phyloP scores from a whole-genome alignment of 2,888 invertebrate species.

The Coelopa pilipes region DNA sequence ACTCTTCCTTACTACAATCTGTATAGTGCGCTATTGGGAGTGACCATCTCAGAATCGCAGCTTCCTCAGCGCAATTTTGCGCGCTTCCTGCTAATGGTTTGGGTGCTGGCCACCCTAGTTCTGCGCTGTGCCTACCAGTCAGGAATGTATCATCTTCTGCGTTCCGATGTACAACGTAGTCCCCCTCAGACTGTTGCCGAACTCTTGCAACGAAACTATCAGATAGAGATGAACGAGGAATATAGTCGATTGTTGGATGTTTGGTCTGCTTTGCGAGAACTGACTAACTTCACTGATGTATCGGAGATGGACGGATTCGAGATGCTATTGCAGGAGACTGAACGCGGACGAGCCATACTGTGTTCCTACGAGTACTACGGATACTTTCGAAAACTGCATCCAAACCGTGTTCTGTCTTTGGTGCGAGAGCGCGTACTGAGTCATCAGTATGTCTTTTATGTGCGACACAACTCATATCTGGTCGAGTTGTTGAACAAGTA shows the following conservation, averaged over 20 bases:
- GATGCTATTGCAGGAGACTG: background rate
- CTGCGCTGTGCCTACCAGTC: conserved; percentile 60
- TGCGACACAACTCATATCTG: no score
- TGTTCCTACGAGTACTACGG: conserved; percentile 6
- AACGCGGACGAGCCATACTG: background rate
- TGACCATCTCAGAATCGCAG: conserved; percentile 38
- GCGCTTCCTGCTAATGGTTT: conserved; percentile 52
- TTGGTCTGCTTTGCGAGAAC: conserved; percentile 47
- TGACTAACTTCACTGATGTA: background rate
- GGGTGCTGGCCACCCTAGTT: conserved; percentile 53
- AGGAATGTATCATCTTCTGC: conserved; percentile 55
- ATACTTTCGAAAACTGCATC: conserved; percentile 9
- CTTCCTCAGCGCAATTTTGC: conserved; percentile 51
- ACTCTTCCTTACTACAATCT: conserved; percentile 49
- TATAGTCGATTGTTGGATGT: conserved; percentile 48
- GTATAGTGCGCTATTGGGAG: conserved; percentile 48
- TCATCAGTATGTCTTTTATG: no score
- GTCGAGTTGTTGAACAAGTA: no score
- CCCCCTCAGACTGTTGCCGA: conserved; percentile 54
- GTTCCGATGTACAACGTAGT: conserved; percentile 52
- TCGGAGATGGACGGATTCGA: background rate
- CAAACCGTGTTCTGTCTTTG: no score
- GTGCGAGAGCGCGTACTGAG: no score
- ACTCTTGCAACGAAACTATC: conserved; percentile 49
- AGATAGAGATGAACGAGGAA: conserved; percentile 47